Conservation (phyloP, 2,888 invertebrate species). For the Halictus ligatus region DNA sequence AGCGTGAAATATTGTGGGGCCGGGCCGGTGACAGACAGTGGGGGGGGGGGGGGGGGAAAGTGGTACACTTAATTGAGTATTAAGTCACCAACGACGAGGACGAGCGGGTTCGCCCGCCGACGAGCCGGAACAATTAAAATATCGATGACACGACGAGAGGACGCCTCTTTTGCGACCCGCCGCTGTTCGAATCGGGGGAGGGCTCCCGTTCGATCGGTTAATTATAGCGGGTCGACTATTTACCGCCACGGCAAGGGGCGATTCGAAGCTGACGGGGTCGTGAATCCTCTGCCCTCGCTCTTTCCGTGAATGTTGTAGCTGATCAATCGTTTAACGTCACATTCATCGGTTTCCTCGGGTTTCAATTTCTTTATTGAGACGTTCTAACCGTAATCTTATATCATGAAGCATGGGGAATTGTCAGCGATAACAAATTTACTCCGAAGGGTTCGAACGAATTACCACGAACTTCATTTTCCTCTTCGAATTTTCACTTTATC, state of each 20-base stretch:
- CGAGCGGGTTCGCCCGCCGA: constrained; percentile 44
- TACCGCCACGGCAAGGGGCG: neutral
- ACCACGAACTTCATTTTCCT: neutral
- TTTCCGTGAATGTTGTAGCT: neutral
- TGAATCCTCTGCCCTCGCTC: neutral
- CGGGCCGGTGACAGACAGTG: constrained; percentile 11
- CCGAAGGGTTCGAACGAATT: too few relatives aligned
- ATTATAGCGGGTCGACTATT: constrained; percentile 7
- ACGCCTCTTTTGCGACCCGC: constrained; percentile 30
- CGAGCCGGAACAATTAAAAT: constrained; percentile 52
- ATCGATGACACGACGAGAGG: constrained; percentile 45
- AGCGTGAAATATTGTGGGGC: constrained; percentile 25
- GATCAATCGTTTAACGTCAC: neutral
- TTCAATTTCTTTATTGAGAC: too few relatives aligned
- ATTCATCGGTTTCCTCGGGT: neutral
- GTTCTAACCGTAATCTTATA: too few relatives aligned
- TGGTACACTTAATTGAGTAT: constrained; percentile 49
- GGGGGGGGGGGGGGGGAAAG: constrained; percentile 29
- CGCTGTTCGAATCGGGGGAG: constrained; percentile 19
- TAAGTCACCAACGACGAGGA: constrained; percentile 18
- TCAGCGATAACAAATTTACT: too few relatives aligned
- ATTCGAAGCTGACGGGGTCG: neutral
- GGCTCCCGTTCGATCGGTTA: constrained; percentile 31
- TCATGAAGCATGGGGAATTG: too few relatives aligned
- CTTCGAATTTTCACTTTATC: neutral